Evolutionary conservation across 2,888 invertebrate species (phyloP).

Genomic region (Antheraea assamensis): DNA sequence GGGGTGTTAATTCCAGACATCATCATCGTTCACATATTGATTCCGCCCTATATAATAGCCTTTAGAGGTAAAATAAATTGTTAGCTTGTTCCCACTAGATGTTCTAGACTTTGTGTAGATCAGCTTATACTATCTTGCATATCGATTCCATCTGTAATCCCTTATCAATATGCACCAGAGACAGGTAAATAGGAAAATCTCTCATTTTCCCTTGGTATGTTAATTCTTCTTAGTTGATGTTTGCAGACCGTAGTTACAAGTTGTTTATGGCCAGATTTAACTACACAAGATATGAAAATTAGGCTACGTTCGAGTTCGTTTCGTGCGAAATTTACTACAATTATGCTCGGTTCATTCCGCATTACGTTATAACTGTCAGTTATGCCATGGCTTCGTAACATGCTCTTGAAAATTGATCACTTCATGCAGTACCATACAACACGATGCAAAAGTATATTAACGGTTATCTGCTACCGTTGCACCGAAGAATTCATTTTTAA

Average conservation of each 20-base stretch:
- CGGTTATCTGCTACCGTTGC: constrained; percentile 27
- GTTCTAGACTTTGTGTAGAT: too few species aligned
- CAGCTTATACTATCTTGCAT: too few species aligned
- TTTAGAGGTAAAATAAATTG: too few species aligned
- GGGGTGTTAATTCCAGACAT: too few species aligned
- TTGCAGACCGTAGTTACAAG: constrained; percentile 1
- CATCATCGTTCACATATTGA: too few species aligned
- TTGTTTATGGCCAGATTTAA: neutral
- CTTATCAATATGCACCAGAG: neutral
- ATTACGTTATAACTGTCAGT: constrained; percentile 39
- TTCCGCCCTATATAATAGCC: too few species aligned
- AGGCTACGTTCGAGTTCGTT: constrained; percentile 20
- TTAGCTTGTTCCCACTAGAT: too few species aligned
- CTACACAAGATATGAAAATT: constrained; percentile 11
- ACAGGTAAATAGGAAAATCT: neutral
- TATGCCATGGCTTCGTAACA: constrained; percentile 28
- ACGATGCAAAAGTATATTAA: constrained; percentile 29
- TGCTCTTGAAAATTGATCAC: constrained; percentile 36
- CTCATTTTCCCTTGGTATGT: neutral
- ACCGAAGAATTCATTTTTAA: constrained; percentile 23
- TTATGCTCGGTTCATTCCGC: constrained; percentile 34
- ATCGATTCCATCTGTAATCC: neutral
- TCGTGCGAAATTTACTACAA: constrained; percentile 35
- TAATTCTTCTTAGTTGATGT: neutral
- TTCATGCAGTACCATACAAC: constrained; percentile 35